Evolutionary conservation across 2,888 invertebrate species (phyloP).

Genomic region (Caenorhabditis sp.): DNA sequence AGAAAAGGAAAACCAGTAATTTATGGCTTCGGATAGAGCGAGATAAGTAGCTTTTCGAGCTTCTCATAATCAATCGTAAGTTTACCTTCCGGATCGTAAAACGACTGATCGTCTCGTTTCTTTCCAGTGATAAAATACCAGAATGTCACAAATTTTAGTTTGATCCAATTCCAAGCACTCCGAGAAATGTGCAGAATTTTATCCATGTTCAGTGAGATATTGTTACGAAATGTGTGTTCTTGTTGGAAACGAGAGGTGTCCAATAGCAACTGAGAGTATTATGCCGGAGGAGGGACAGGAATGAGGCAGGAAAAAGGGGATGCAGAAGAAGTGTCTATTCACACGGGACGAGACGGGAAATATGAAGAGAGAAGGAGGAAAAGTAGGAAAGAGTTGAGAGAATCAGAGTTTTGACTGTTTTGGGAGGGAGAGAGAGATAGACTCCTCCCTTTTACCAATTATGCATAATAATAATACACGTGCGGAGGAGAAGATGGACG

Average conservation of each 20-base stretch:
- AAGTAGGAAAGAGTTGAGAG: neutral
- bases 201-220: slow-evolving; percentile 54
- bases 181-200: slow-evolving; percentile 39
- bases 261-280: slow-evolving; percentile 49
- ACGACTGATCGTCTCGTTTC: slow-evolving; percentile 11
- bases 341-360: neutral
- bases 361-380: slow-evolving; percentile 4
- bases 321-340: slow-evolving; percentile 9
- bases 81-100: slow-evolving; percentile 56
- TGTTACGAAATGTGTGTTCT: slow-evolving; percentile 20
- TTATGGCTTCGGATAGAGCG: no score
- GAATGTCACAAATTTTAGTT: slow-evolving; percentile 53
- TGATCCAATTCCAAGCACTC: slow-evolving; percentile 56
- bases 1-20: no score
- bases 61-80: neutral
- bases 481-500: neutral
- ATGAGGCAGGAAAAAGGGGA: neutral
- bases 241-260: slow-evolving; percentile 34
- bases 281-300: neutral
- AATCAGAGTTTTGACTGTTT: slow-evolving; percentile 32
- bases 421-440: neutral
- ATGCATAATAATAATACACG: slow-evolving; percentile 31
- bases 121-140: slow-evolving; percentile 49
- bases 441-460: slow-evolving; percentile 30
- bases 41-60: no score